phyloP scores from a whole-genome alignment of 2,113 vertebrate genomes.

The Alligator mississippiensis region DNA sequence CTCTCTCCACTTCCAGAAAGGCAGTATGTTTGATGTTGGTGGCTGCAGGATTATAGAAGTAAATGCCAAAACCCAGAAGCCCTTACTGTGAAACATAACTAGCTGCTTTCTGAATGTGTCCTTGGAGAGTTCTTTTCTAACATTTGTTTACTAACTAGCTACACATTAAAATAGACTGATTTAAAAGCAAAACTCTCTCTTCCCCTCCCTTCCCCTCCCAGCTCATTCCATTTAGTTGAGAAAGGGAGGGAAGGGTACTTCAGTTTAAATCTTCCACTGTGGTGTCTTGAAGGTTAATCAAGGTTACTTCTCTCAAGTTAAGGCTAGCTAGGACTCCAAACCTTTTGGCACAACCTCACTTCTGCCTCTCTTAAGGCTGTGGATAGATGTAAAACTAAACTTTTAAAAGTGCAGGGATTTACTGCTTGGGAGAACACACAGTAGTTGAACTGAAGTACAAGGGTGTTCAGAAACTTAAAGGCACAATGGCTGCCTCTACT shows the following conservation, averaged over 20 bases:
- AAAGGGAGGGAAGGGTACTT: background rate
- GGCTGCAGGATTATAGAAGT: background rate
- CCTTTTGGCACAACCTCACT: background rate
- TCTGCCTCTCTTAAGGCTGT: background rate
- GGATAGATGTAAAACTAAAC: too few species aligned
- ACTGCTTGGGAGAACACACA: too few species aligned
- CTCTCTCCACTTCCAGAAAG: background rate
- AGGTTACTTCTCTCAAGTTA: background rate
- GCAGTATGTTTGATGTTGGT: fast-evolving
- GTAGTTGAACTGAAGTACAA: too few species aligned
- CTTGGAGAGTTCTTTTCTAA: background rate
- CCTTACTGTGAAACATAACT: background rate
- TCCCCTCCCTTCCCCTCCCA: too few species aligned
- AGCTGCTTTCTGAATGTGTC: background rate
- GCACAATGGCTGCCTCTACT: too few species aligned
- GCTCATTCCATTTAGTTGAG: background rate
- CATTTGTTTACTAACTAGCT: background rate
- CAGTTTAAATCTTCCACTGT: background rate
- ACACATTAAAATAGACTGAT: background rate
- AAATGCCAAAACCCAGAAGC: background rate
- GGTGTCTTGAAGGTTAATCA: background rate
- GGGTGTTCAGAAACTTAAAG: too few species aligned
- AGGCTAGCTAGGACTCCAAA: background rate
- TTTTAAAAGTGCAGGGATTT: too few species aligned
- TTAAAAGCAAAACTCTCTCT: background rate